A percentile compares a stretch with the other conserved stretches of the same genome.
These are phyloP conservation scores for Rhagophthalmus giganteus DNA, from an alignment of 2,888 invertebrate species.

Conservation along the genomic window DNA sequence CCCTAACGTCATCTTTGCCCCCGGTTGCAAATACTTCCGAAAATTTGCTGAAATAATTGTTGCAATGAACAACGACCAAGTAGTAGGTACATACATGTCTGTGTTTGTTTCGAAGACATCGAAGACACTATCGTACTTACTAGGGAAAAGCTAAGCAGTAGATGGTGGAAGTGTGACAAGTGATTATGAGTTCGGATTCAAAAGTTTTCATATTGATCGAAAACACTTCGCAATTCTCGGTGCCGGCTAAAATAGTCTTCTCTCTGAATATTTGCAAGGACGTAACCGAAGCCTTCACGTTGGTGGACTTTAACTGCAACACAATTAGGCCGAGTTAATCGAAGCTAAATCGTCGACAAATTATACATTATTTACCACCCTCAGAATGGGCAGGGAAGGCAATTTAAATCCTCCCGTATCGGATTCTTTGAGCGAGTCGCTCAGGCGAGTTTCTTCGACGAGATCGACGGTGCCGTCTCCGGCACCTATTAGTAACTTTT, in stretches of 20 bases:
- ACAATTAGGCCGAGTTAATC: neutral
- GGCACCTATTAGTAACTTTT: constrained; percentile 74
- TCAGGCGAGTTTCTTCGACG: constrained; percentile 55
- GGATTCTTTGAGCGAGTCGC: constrained; percentile 21
- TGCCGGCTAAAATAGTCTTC: constrained; percentile 73
- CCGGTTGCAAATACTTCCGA: constrained; percentile 87
- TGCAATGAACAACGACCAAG: too few relatives aligned
- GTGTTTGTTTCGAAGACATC: too few relatives aligned
- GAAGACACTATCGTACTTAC: too few relatives aligned
- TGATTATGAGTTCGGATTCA: constrained; percentile 69
- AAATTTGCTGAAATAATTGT: constrained; percentile 64
- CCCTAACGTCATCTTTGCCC: constrained; percentile 80
- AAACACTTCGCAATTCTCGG: constrained; percentile 79
- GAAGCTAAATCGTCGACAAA: neutral
- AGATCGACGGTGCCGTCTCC: constrained; percentile 83
- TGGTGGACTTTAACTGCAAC: constrained; percentile 57
- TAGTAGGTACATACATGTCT: too few relatives aligned
- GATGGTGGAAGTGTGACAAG: constrained; percentile 80
- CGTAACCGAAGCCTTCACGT: constrained; percentile 71
- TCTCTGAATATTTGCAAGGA: constrained; percentile 68
- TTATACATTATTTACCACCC: too few relatives aligned
- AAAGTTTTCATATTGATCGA: constrained; percentile 71
- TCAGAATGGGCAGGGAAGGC: constrained; percentile 55
- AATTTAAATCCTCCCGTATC: constrained; percentile 47
- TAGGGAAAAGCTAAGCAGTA: constrained; percentile 82